Evolutionary conservation across 2,113 vertebrate species (phyloP).

Genomic region (Blennius ocellaris): DNA sequence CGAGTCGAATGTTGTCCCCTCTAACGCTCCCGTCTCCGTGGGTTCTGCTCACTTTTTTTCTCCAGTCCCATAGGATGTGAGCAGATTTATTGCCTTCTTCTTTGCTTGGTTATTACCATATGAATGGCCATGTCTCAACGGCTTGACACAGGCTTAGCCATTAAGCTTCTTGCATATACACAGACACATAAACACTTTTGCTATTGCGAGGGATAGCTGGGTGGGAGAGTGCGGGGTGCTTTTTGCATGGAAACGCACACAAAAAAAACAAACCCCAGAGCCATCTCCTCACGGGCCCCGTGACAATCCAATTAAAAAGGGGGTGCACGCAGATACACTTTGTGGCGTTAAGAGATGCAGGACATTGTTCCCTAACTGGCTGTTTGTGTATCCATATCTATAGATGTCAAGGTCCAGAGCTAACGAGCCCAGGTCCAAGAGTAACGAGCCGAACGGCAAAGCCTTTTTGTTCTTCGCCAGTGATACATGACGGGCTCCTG

Average conservation of each 20-base stretch:
- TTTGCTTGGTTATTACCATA: constrained; percentile 74
- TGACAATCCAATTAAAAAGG: constrained; percentile 68
- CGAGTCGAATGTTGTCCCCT: constrained; percentile 21
- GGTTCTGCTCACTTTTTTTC: constrained; percentile 30
- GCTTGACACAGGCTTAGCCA: constrained; percentile 72
- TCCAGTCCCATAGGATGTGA: constrained; percentile 30
- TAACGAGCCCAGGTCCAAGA: constrained; percentile 41
- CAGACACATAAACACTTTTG: constrained; percentile 44
- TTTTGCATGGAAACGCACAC: constrained; percentile 31
- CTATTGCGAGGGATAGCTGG: constrained; percentile 11
- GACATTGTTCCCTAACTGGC: constrained; percentile 1
- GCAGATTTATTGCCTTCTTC: constrained; percentile 67
- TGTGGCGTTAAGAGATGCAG: constrained; percentile 8
- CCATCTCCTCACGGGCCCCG: constrained; percentile 48
- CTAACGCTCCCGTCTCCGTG: constrained; percentile 44
- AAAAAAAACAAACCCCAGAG: constrained; percentile 56
- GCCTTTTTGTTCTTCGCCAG: constrained; percentile 52
- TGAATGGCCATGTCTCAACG: constrained; percentile 66
- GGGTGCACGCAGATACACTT: constrained; percentile 33
- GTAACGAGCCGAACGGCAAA: constrained; percentile 38
- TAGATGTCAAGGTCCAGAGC: constrained; percentile 27
- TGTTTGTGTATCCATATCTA: constrained; percentile 37
- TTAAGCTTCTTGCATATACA: constrained; percentile 58
- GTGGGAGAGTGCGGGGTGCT: constrained; percentile 16
- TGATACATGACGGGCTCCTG: constrained; percentile 47